Percentiles rank a stretch among this genome's conserved stretches.
phyloP scores from a whole-genome alignment of 2,888 invertebrate species.

The Vandiemenella viatica region DNA sequence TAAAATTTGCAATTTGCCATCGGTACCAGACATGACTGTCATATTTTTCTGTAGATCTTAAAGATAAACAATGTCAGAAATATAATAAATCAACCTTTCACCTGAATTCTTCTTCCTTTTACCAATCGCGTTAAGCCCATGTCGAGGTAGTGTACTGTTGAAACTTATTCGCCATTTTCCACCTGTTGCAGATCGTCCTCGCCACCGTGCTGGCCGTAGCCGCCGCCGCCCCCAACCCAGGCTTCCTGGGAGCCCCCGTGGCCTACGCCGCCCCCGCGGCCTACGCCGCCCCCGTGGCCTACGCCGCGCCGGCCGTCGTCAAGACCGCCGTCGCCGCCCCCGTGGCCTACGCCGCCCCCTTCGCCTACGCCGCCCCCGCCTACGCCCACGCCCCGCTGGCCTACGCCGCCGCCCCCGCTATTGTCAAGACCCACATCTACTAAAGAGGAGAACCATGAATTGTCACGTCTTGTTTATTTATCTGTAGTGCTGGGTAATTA shows the following conservation, averaged over 20 bases:
- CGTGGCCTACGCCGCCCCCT: background rate
- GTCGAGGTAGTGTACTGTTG: too few relatives aligned
- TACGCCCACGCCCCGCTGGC: constrained; percentile 3
- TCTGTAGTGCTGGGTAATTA: too few relatives aligned
- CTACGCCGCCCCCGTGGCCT: background rate
- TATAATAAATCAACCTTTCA: too few relatives aligned
- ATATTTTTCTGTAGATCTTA: too few relatives aligned
- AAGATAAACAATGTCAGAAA: too few relatives aligned
- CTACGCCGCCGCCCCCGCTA: constrained; percentile 1
- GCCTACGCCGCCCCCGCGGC: background rate
- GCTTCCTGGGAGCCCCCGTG: background rate
- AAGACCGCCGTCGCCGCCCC: background rate
- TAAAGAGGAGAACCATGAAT: too few relatives aligned
- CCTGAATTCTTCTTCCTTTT: too few relatives aligned
- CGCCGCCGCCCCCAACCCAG: background rate
- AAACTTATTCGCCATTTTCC: too few relatives aligned
- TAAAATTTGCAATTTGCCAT: too few relatives aligned
- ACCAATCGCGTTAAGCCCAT: too few relatives aligned
- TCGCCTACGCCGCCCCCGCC: background rate
- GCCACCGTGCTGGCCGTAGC: background rate
- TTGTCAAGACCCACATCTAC: background rate
- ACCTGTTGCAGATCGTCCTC: background rate
- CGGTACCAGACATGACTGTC: too few relatives aligned
- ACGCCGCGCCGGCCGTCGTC: background rate
- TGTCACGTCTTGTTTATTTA: too few relatives aligned